A percentile compares a stretch with the other conserved stretches of the same genome.
Conservation (phyloP, 1,140 invertebrate genomes). For the Hylaeus volcanicus region DNA sequence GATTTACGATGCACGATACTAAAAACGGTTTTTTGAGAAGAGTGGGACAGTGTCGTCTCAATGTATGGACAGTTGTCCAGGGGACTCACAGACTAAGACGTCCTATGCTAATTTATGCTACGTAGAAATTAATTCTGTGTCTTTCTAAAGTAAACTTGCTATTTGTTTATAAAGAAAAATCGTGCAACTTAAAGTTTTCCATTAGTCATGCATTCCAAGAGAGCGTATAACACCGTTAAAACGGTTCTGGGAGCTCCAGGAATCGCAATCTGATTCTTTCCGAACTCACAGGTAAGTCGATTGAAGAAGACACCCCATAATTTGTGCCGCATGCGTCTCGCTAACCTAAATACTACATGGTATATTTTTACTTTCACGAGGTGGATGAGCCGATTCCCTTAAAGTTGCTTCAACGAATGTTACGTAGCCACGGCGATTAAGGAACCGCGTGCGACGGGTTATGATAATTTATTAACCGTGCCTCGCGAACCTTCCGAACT, state of each 20-base stretch:
- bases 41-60: too few species aligned
- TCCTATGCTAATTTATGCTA: too few species aligned
- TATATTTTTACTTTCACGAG: slow-evolving; percentile 64
- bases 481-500: slow-evolving; percentile 7
- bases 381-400: slow-evolving; percentile 55
- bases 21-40: too few species aligned
- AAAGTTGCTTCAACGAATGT: slow-evolving; percentile 54
- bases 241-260: background rate
- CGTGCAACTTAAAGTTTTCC: too few species aligned
- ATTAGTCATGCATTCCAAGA: too few species aligned
- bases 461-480: slow-evolving; percentile 60
- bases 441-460: slow-evolving; percentile 44
- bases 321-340: slow-evolving; percentile 44
- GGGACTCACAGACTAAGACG: too few species aligned
- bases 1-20: slow-evolving; percentile 7
- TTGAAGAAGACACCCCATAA: slow-evolving; percentile 39
- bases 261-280: background rate
- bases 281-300: background rate
- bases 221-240: background rate
- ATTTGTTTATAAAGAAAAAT: too few species aligned
- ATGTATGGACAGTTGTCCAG: too few species aligned
- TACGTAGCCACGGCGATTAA: slow-evolving; percentile 58
- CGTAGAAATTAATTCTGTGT: too few species aligned
- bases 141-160: too few species aligned
- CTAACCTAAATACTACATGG: slow-evolving; percentile 55